phyloP scores from a whole-genome alignment of 1,140 invertebrate genomes.

The Reticulitermes speratus region DNA sequence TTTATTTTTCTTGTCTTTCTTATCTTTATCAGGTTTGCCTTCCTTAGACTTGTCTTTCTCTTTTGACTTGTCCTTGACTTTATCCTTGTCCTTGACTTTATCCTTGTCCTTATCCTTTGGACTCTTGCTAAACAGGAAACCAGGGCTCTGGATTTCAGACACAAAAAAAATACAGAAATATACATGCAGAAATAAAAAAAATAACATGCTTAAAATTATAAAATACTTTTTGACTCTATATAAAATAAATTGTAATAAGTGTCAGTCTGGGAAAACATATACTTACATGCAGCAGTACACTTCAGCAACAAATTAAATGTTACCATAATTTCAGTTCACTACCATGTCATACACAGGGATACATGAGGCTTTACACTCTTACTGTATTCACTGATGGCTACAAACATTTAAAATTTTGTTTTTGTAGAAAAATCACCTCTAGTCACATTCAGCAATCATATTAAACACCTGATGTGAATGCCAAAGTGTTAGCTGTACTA shows the following conservation, averaged over 20 bases:
- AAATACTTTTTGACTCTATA: not conserved
- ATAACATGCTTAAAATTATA: not conserved
- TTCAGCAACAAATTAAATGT: too few species aligned
- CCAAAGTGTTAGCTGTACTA: too few species aligned
- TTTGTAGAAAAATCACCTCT: too few species aligned
- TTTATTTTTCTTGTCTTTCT: conserved; percentile 34
- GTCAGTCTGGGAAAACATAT: too few species aligned
- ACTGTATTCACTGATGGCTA: too few species aligned
- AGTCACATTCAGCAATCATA: too few species aligned
- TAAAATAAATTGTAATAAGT: too few species aligned
- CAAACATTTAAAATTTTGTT: too few species aligned
- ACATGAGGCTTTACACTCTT: too few species aligned
- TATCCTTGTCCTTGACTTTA: conserved; percentile 38
- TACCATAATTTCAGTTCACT: too few species aligned
- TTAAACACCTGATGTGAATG: too few species aligned
- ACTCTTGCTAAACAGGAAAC: conserved; percentile 35
- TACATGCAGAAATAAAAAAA: conserved; percentile 24
- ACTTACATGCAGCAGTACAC: not conserved
- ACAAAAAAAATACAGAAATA: conserved; percentile 28
- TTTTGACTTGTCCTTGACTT: conserved; percentile 35
- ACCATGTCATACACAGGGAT: too few species aligned
- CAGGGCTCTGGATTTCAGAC: conserved; percentile 34
- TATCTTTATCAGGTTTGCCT: conserved; percentile 34
- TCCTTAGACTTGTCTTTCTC: conserved; percentile 33
- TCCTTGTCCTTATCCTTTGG: conserved; percentile 34